phyloP scores from a whole-genome alignment of 1,140 invertebrate genomes.

The Camponotus pennsylvanicus region DNA sequence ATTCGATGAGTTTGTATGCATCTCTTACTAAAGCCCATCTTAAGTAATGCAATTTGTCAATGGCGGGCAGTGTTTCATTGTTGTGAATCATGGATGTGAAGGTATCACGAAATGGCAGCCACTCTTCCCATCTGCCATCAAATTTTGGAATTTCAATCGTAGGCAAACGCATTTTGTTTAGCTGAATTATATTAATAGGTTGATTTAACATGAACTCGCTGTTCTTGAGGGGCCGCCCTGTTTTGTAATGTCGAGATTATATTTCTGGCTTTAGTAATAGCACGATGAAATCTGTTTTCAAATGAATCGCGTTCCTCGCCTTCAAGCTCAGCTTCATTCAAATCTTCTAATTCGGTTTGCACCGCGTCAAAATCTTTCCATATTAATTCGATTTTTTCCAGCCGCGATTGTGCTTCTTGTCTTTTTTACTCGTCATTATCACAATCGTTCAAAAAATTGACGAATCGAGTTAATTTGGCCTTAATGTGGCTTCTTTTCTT shows the following conservation, averaged over 20 bases:
- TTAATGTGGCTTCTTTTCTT: conserved; percentile 6
- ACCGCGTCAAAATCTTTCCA: neutral
- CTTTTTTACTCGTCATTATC: neutral
- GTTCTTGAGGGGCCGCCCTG: too few relatives aligned
- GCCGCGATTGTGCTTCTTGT: neutral
- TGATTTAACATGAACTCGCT: too few relatives aligned
- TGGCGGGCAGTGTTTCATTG: conserved; percentile 19
- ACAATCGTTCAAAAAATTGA: neutral
- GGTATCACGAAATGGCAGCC: conserved; percentile 50
- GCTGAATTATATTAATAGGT: neutral
- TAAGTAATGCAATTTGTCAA: conserved; percentile 71
- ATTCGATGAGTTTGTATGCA: conserved; percentile 41
- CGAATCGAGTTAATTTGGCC: neutral
- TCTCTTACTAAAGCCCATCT: conserved; percentile 33
- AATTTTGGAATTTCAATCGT: neutral
- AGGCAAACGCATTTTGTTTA: neutral
- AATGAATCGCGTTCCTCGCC: neutral
- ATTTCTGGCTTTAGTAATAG: neutral
- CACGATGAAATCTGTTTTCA: neutral
- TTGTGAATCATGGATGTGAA: conserved; percentile 62
- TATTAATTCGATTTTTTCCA: neutral
- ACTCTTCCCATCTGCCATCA: conserved; percentile 28
- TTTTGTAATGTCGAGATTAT: neutral
- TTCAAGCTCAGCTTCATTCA: neutral
- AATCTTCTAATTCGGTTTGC: neutral